Evolutionary conservation across 2,888 invertebrate genomes (phyloP).

Genomic region (Lymantria monacha): DNA sequence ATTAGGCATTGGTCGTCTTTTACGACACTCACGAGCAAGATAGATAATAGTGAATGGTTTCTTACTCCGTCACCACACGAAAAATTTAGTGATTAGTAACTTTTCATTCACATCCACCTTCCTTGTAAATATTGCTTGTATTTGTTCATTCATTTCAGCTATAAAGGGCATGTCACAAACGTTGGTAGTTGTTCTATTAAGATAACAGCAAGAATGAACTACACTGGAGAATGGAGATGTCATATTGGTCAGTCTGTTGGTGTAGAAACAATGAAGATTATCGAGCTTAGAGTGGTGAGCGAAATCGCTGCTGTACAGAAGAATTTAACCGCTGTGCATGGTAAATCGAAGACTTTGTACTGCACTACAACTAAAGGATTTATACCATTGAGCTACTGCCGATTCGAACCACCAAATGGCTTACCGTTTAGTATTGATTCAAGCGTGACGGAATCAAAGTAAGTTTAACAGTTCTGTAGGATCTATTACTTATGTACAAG

Average conservation of each 20-base stretch:
- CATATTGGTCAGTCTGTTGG: conserved; percentile 64
- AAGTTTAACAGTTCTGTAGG: conserved; percentile 30
- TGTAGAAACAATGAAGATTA: conserved; percentile 54
- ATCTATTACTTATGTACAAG: neutral
- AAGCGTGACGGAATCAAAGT: conserved; percentile 55
- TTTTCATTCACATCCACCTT: no score
- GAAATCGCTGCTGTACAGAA: conserved; percentile 59
- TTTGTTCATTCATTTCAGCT: conserved; percentile 37
- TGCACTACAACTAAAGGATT: conserved; percentile 63
- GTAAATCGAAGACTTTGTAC: conserved; percentile 55
- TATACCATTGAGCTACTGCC: conserved; percentile 68
- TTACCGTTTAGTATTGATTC: conserved; percentile 70
- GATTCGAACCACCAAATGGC: conserved; percentile 72
- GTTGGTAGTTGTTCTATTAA: conserved; percentile 64
- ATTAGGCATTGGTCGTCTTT: no score
- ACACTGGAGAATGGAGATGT: conserved; percentile 73
- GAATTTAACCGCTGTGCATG: conserved; percentile 50
- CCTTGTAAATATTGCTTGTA: conserved; percentile 29
- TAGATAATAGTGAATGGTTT: no score
- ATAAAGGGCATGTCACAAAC: conserved; percentile 55
- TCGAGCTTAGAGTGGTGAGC: conserved; percentile 56
- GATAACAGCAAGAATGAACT: conserved; percentile 46
- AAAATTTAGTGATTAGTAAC: no score
- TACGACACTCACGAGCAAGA: no score
- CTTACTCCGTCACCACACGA: no score